A percentile compares a stretch with the other conserved stretches of the same genome.
phyloP scores from a whole-genome alignment of 2,888 invertebrate species.

The Pandemis corylana region DNA sequence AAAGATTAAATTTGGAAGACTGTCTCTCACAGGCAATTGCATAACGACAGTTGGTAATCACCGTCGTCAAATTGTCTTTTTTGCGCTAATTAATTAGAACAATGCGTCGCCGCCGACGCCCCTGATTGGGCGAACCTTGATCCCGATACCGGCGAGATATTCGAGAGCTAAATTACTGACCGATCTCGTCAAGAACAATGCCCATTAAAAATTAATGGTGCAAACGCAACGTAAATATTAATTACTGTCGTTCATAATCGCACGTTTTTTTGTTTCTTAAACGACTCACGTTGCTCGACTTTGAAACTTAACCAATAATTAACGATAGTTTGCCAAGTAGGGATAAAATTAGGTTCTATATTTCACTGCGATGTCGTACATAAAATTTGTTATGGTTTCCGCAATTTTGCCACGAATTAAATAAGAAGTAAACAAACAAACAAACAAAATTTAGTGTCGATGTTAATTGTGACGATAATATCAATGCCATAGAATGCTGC shows the following conservation, averaged over 20 bases:
- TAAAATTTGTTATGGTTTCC: neutral
- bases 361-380: neutral
- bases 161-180: constrained; percentile 20
- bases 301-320: constrained; percentile 17
- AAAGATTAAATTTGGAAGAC: neutral
- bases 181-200: constrained; percentile 19
- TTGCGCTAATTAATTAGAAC: constrained; percentile 33
- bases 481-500: constrained; percentile 21
- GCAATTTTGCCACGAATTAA: neutral
- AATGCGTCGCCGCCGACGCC: constrained; percentile 31
- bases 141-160: constrained; percentile 32
- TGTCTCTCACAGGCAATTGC: constrained; percentile 14
- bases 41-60: constrained; percentile 10
- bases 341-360: neutral
- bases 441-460: constrained; percentile 23
- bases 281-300: neutral
- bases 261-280: constrained; percentile 14
- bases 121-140: constrained; percentile 26
- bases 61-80: constrained; percentile 18
- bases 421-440: constrained; percentile 10
- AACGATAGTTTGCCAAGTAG: neutral
- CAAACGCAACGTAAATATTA: constrained; percentile 25
- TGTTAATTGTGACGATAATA: constrained; percentile 21
- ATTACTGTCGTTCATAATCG: constrained; percentile 18
- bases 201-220: constrained; percentile 15